phyloP scores from a whole-genome alignment of 2,113 vertebrate species.

The Oryzias celebensis region DNA sequence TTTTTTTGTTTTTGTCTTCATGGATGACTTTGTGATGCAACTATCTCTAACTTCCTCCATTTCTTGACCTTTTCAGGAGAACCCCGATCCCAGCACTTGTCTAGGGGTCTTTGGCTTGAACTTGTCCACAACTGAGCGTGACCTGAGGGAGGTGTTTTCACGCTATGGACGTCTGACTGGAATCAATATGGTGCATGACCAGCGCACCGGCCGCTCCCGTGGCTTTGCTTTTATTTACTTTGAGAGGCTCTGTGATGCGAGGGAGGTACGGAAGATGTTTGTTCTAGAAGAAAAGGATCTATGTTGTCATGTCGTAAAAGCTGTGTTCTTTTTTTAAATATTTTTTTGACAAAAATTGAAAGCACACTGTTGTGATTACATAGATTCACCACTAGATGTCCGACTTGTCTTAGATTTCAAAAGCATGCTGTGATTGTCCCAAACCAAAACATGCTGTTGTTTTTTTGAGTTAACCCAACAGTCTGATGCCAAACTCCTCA shows the following conservation, averaged over 20 bases:
- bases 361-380: conserved; percentile 32
- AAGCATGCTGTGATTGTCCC: no score
- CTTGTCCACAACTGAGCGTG: conserved; percentile 92
- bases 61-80: conserved; percentile 78
- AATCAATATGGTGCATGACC: conserved; percentile 94
- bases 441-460: neutral
- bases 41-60: neutral
- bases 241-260: conserved; percentile 90
- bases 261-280: conserved; percentile 81
- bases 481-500: neutral
- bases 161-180: conserved; percentile 88
- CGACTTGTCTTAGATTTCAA: conserved; percentile 23
- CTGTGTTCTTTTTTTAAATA: neutral
- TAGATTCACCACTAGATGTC: conserved; percentile 59
- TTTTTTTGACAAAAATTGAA: neutral
- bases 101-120: conserved; percentile 94
- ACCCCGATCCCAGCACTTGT: conserved; percentile 90
- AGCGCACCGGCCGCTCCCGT: conserved; percentile 89
- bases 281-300: neutral
- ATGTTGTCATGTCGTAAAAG: neutral
- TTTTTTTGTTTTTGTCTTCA: neutral
- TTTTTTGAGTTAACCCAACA: conserved; percentile 3
- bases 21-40: neutral
- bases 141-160: conserved; percentile 93
- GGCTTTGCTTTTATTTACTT: conserved; percentile 96